Base-by-base conservation (phyloP, 2,113 vertebrate genomes). In the Onychostoma macrolepis region DNA sequence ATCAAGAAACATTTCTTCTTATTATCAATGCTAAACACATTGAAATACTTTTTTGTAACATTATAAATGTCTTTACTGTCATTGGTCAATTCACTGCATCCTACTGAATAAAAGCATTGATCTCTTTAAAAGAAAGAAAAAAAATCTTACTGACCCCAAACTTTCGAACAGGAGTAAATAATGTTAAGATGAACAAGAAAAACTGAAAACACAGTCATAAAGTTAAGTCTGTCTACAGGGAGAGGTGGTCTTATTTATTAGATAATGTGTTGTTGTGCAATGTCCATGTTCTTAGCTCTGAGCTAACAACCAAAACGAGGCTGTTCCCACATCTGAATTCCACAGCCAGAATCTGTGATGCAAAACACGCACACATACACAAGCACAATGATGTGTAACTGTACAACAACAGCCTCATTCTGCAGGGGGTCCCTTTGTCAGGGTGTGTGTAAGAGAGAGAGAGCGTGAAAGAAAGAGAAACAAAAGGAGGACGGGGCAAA, bases 381-480 rank as follows among this genome's bases (percentile, higher is more conserved):
- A 58, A 80, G 4, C 50, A 76, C 38, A 71, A 72, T 85, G 26
- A 87, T 21, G 11, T 83, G 65, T 81, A 83, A 85, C 76, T 86
- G 71, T 69, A 87, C 86, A 90, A 92, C 90, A 94, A 92, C 92
- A 87, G 84, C 30, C 58, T 78, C 84, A 93, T 91, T 92, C 87
- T 92, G 78, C 63, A 56, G 86, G 86, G 80, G 86, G 87, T 90
- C 87, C 89, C 65, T 90, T 45, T 87, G 74, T 56, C 48, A 30
- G 72, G 61, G 58, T 58, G 50, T 48, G 78, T 9, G 41, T 19
- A 6, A 56, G 38, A 71, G 50, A 33, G 65, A 48, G 63, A 65
- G 72, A 58, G 19, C 3, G 33, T 19, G 24, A 45, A 36, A 48
- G 50, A 30, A 26, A 48, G 36, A n/a, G 10, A 79, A 43, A 79